Base-by-base conservation (phyloP, 2,113 vertebrate genomes). In the Muntiacus reevesi region DNA sequence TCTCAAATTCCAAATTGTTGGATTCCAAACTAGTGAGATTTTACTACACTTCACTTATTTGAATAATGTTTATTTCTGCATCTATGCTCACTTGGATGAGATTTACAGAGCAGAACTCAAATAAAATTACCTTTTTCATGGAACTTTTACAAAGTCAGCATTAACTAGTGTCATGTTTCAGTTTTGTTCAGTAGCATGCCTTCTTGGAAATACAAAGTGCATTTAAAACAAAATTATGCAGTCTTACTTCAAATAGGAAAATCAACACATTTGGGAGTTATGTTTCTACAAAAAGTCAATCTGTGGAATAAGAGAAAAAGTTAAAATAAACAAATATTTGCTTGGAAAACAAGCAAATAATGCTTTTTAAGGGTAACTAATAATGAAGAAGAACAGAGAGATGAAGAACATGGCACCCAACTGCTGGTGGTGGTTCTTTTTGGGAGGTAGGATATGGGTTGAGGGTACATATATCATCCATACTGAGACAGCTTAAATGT, bases 261-360 rank as follows among this genome's bases (percentile, higher is more conserved):
- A 78, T 67, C 64, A 92, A 94, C 10, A 47, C 12, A 16, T 21
- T 71, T 8, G 19, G 33, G 43, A 88, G n/a, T 55, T 79, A 28
- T 9, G 36, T 71, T 60, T 96, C 55, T 87, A 52, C 59, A 97
- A 79, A 94, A 92, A 79, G 67, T 55, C 60, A 60, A 74, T n/a
- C 28, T 50, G 13, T 81, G 57, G 89, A 94, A 52, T 47, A 67
- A 91, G 40, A 88, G n/a, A 19, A 81, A 74, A 94, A 30, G 16
- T 90, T 79, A 94, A 96, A 97, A 79, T 94, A 55, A 19, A 17
- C 87, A n/a, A n/a, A n/a, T n/a, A n/a, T n/a, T n/a, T n/a, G n/a
- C n/a, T n/a, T 36, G 23, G 40, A 67, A 97, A 97, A 92, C 13
- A 94, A 87, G 27, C 47, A 95, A 86, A 52, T 78, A 59, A 85